Percentiles rank a stretch among this genome's conserved stretches.
Conservation (phyloP, 2,888 invertebrate species). For the Alsophila aescularia region DNA sequence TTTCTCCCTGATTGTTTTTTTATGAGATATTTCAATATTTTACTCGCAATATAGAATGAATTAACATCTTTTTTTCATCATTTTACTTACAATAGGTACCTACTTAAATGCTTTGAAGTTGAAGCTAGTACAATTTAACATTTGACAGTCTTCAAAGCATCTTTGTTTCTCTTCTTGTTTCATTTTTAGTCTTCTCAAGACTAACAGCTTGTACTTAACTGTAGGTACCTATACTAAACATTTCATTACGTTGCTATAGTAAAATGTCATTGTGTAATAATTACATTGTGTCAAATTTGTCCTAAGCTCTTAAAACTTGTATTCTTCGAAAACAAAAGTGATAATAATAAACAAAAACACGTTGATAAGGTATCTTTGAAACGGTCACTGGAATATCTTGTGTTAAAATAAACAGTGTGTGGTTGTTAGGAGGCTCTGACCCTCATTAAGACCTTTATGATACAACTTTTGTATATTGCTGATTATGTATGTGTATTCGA, state of each 20-base stretch:
- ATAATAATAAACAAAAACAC: slow-evolving; percentile 3
- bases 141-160: too few species aligned
- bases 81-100: too few species aligned
- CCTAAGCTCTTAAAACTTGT: not conserved
- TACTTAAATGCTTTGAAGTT: too few species aligned
- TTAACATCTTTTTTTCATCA: too few species aligned
- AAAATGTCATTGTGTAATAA: not conserved
- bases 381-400: slow-evolving; percentile 36
- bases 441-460: slow-evolving; percentile 31
- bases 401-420: slow-evolving; percentile 34
- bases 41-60: too few species aligned
- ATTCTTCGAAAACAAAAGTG: slow-evolving; percentile 4
- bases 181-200: too few species aligned
- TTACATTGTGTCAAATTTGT: not conserved
- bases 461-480: slow-evolving; percentile 1
- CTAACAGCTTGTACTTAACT: too few species aligned
- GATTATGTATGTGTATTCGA: too few species aligned
- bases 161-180: too few species aligned
- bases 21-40: too few species aligned
- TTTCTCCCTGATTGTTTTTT: too few species aligned
- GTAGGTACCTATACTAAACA: not conserved
- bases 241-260: not conserved
- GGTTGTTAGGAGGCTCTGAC: slow-evolving; percentile 32
- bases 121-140: too few species aligned
- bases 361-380: slow-evolving; percentile 5